Evolutionary conservation across 92 coral and sea anemone species (phyloP), one percentile per base, ranked within the genome.

Genomic region (Porites evermanni): DNA sequence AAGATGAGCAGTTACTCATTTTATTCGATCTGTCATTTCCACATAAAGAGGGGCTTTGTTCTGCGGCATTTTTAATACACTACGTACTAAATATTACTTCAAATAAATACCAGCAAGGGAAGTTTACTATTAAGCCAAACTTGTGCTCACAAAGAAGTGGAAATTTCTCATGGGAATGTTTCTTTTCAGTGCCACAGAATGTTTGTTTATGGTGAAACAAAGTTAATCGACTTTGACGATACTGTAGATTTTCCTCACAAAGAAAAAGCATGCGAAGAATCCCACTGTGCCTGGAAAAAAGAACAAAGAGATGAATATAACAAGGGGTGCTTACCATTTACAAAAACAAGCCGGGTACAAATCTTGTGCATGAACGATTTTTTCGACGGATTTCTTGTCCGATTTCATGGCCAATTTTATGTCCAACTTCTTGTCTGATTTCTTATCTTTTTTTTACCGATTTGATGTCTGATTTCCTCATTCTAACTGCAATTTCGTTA

Each of bases 181-280:
- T 23, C 32, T 65, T 47, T 64, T 60, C 72, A 64, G 60, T 44
- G 47, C 6, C 18, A n/a, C 44, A 23, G n/a, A n/a, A 38, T 1
- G 8, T 24, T 5, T 23, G 59, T 65, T 20, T 64, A 60, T 38
- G 38, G 60, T 44, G 47, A 6, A 8, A n/a, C 44, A 23, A 19
- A n/a, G 47, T 90, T 82, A 92, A 81, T 96, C 99, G 21, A 96
- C 99, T 71, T 97, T 93, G 19, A 97, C 99, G 67, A 96, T 90
- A 80, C 99, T 93, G 90, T 95, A 97, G 93, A 97, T 97, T 88
- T 97, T 97, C 83, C 99, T 92, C 86, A 97, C 89, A 82, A 97
- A 97, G 88, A 95, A 84, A 78, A 97, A 97, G 66, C 99, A 95
- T 73, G 99, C 93, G 76, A 97, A 95, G 90, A 97, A 97, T 44